Evolutionary conservation across 1,140 invertebrate genomes (phyloP).

Genomic region (Cyclargus thomasi): DNA sequence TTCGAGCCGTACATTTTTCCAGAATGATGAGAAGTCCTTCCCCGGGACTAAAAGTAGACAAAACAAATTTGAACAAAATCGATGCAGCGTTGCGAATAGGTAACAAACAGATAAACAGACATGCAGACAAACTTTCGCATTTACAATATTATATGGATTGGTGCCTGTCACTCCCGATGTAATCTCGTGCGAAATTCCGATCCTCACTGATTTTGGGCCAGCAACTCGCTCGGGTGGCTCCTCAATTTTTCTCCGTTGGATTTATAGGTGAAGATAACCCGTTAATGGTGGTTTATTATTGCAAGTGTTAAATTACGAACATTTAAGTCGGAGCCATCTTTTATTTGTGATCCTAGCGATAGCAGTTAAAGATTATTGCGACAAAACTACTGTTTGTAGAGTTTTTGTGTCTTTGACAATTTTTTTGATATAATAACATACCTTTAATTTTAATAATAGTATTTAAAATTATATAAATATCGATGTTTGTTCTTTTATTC

Average conservation of each 20-base stretch:
- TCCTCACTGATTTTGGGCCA: conserved; percentile 20
- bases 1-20: no score
- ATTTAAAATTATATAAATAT: not conserved
- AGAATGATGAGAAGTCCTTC: no score
- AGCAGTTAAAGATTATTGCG: not conserved
- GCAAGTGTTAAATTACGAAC: conserved; percentile 6
- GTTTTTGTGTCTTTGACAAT: not conserved
- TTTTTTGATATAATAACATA: no score
- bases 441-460: no score
- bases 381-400: conserved; percentile 9
- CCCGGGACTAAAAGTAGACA: no score
- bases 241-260: conserved; percentile 19
- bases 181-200: conserved; percentile 36
- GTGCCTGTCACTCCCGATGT: conserved; percentile 21
- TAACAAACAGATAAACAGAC: no score
- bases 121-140: no score
- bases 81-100: no score
- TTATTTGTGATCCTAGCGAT: not conserved
- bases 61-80: no score
- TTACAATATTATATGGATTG: no score
- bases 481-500: not conserved
- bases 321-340: not conserved
- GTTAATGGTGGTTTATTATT: conserved; percentile 9
- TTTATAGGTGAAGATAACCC: conserved; percentile 12
- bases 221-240: conserved; percentile 29